Conservation (phyloP, 2,797 vertebrate species). For the Acomys russatus region DNA sequence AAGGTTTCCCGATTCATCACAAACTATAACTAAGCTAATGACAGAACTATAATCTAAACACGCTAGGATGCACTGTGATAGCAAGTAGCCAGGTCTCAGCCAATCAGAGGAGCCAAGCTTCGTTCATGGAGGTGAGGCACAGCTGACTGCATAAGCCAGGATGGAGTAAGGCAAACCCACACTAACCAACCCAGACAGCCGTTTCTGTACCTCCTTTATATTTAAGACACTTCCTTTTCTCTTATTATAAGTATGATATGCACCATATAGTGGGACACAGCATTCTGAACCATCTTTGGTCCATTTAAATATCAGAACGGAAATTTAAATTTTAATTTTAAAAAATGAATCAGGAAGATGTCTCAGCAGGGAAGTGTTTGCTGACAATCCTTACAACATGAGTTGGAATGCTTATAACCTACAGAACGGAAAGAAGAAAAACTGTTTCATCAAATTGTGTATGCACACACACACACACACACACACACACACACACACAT, state of each 20-base stretch:
- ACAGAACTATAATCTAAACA: neutral
- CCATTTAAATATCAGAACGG: neutral
- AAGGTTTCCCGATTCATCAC: neutral
- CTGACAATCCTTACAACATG: neutral
- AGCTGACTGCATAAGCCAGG: neutral
- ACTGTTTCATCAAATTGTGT: too few species aligned
- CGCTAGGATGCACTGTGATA: neutral
- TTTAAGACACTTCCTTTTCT: neutral
- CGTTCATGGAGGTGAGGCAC: neutral
- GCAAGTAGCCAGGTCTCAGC: neutral
- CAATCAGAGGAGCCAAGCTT: neutral
- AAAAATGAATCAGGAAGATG: neutral
- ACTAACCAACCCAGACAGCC: too few species aligned
- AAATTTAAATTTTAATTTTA: neutral
- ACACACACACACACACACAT: neutral
- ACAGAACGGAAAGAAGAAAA: neutral
- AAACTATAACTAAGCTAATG: neutral
- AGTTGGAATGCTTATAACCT: neutral
- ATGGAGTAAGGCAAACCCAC: neutral
- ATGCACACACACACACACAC: neutral
- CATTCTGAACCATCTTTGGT: neutral
- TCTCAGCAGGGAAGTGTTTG: neutral
- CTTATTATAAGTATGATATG: neutral
- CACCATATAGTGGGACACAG: too few species aligned
- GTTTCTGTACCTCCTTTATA: neutral